phyloP scores from a whole-genome alignment of 2,113 vertebrate species.

The Phasianus colchicus region DNA sequence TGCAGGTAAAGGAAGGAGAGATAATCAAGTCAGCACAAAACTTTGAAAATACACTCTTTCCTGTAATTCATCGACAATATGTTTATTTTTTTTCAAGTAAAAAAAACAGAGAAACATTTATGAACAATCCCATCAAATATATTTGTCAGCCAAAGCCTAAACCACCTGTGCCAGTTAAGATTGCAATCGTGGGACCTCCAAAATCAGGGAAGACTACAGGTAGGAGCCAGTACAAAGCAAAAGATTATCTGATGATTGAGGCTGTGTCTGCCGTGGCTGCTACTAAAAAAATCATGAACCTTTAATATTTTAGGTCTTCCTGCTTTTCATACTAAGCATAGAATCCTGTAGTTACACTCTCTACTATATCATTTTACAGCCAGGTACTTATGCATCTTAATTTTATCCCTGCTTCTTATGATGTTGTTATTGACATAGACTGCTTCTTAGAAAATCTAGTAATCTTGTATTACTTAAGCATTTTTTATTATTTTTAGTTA shows the following conservation, averaged over 20 bases:
- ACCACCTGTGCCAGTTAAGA: conserved; percentile 82
- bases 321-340: not conserved
- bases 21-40: conserved; percentile 83
- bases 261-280: not conserved
- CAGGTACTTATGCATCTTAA: not conserved
- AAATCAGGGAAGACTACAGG: conserved; percentile 96
- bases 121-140: conserved; percentile 92
- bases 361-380: not conserved
- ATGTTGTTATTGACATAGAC: not conserved
- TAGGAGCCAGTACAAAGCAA: conserved; percentile 58
- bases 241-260: not conserved
- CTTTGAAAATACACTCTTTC: conserved; percentile 69
- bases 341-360: not conserved
- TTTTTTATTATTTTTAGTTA: not conserved
- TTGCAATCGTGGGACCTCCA: conserved; percentile 89
- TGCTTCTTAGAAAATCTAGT: not conserved
- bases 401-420: not conserved
- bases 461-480: not conserved
- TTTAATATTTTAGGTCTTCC: not conserved
- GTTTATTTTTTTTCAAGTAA: conserved; percentile 93
- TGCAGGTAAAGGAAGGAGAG: conserved; percentile 86
- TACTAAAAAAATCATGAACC: not conserved
- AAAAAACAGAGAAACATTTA: conserved; percentile 87
- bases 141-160: conserved; percentile 87
- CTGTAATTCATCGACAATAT: conserved; percentile 89